Conservation (phyloP, 1,140 invertebrate species). For the Rhyzopertha dominica region DNA sequence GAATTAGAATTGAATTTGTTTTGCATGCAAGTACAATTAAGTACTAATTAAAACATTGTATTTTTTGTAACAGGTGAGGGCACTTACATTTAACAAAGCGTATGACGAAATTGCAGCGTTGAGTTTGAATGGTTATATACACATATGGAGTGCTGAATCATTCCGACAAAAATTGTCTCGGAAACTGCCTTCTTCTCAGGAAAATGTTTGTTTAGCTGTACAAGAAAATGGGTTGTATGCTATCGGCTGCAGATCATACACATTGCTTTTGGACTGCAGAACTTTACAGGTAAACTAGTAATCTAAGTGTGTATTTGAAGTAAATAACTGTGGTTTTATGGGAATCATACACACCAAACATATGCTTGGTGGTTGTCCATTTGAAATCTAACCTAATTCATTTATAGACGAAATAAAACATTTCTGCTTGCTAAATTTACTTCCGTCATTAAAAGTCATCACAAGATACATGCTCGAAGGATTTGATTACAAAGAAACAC, state of each 20-base stretch:
- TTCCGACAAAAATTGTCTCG: slow-evolving; percentile 80
- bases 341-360: too few relatives aligned
- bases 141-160: slow-evolving; percentile 85
- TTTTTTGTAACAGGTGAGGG: slow-evolving; percentile 68
- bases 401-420: too few relatives aligned
- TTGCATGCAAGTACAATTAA: background rate
- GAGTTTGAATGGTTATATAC: slow-evolving; percentile 87
- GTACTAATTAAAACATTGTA: slow-evolving; percentile 4
- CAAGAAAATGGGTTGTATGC: slow-evolving; percentile 83
- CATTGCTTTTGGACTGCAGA: slow-evolving; percentile 80
- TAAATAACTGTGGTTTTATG: background rate
- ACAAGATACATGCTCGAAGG: too few relatives aligned
- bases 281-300: slow-evolving; percentile 63
- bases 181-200: slow-evolving; percentile 82
- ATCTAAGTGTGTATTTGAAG: background rate
- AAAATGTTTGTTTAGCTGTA: slow-evolving; percentile 88
- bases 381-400: too few relatives aligned
- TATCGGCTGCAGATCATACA: slow-evolving; percentile 89
- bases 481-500: too few relatives aligned
- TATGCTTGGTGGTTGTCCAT: too few relatives aligned
- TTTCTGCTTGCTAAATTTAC: too few relatives aligned
- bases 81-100: slow-evolving; percentile 79
- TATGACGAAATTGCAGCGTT: slow-evolving; percentile 87
- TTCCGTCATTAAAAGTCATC: too few relatives aligned
- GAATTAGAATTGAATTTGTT: background rate